Conservation (phyloP, 2,888 invertebrate genomes). For the Ichneumon xanthorius region DNA sequence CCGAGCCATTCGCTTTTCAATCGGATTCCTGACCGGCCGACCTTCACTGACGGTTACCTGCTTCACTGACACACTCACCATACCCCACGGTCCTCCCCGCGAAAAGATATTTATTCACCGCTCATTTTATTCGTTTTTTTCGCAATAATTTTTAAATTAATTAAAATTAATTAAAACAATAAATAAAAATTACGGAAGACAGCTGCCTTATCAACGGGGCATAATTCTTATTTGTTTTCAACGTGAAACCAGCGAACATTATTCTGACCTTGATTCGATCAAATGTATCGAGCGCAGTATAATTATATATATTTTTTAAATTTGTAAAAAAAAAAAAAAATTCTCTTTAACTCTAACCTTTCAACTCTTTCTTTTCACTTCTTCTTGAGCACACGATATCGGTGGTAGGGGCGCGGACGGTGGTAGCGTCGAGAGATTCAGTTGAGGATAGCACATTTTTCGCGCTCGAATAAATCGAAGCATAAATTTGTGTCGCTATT, state of each 20-base stretch:
- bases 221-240: not conserved
- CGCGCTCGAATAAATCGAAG: conserved; percentile 5
- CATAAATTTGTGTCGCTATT: conserved; percentile 9
- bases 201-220: not conserved
- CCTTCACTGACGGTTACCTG: conserved; percentile 77
- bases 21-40: conserved; percentile 77
- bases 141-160: not conserved
- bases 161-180: not conserved
- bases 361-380: not conserved
- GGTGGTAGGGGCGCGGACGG: not conserved
- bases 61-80: conserved; percentile 66
- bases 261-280: not conserved
- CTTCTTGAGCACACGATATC: not conserved
- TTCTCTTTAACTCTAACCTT: too few relatives aligned
- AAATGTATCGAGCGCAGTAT: not conserved
- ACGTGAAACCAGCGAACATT: too few relatives aligned
- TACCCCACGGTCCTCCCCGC: not conserved
- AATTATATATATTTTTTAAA: too few relatives aligned
- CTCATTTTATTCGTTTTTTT: not conserved
- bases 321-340: too few relatives aligned
- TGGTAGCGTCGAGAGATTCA: not conserved
- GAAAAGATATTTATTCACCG: not conserved
- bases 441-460: conserved; percentile 7
- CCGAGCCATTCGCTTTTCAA: conserved; percentile 81
- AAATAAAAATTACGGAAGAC: not conserved